Conservation (phyloP, 2,113 vertebrate genomes). For the Solea senegalensis region DNA sequence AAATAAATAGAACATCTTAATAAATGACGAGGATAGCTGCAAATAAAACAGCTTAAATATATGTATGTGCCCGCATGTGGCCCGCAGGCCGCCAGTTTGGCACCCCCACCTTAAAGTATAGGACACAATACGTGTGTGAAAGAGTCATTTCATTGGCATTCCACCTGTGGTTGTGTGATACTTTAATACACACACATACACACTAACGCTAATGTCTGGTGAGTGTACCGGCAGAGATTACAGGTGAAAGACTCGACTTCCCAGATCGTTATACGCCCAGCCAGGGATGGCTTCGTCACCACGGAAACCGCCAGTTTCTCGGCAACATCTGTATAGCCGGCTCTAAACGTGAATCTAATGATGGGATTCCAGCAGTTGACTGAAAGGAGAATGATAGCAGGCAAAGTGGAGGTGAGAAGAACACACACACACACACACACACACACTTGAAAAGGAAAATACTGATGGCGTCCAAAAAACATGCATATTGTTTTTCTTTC, state of each 20-base stretch:
- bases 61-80: too few species aligned
- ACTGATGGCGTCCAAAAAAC: too few species aligned
- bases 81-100: too few species aligned
- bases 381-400: constrained; percentile 53
- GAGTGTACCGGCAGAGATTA: constrained; percentile 12
- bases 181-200: background rate
- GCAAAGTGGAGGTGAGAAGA: background rate
- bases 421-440: too few species aligned
- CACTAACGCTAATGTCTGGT: constrained; percentile 10
- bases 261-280: constrained; percentile 79
- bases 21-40: too few species aligned
- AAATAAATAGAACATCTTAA: too few species aligned
- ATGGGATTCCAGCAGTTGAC: constrained; percentile 81
- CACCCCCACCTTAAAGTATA: too few species aligned
- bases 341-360: constrained; percentile 87
- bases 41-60: too few species aligned
- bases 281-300: constrained; percentile 85
- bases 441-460: constrained; percentile 7
- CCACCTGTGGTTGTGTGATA: background rate
- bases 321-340: constrained; percentile 83
- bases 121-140: too few species aligned
- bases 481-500: too few species aligned
- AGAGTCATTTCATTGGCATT: too few species aligned
- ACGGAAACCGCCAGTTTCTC: constrained; percentile 94
- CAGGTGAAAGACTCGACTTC: constrained; percentile 70